Conservation (phyloP, 2,113 vertebrate genomes). For the Anoura caudifer region DNA sequence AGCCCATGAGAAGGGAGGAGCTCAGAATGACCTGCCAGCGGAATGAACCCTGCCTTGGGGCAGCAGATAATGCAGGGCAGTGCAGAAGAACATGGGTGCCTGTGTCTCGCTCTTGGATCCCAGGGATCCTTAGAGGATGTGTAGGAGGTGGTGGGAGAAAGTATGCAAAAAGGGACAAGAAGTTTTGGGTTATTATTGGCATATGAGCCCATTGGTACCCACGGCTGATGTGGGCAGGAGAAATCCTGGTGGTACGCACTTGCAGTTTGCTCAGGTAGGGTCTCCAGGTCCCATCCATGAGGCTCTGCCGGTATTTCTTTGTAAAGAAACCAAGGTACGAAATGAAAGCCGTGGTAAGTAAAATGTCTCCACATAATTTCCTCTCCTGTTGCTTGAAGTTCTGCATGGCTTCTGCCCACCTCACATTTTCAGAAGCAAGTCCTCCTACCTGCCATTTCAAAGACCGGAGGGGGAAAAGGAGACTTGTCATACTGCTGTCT, state of each 20-base stretch:
- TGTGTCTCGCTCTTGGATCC: not conserved
- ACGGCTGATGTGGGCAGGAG: not conserved
- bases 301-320: slow-evolving; percentile 88
- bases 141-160: not conserved
- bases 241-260: slow-evolving; percentile 73
- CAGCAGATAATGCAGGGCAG: too few species aligned
- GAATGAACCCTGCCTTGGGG: not conserved
- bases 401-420: slow-evolving; percentile 91
- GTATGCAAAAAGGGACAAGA: not conserved
- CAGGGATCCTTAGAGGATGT: not conserved
- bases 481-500: fast-evolving
- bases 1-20: too few species aligned
- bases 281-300: slow-evolving; percentile 90
- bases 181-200: not conserved
- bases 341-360: slow-evolving; percentile 91
- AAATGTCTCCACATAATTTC: slow-evolving; percentile 92
- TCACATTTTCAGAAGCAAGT: slow-evolving; percentile 91
- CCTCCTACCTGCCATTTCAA: slow-evolving; percentile 88
- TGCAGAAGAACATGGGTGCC: fast-evolving
- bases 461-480: not conserved
- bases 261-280: slow-evolving; percentile 89
- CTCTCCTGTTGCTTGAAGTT: slow-evolving; percentile 88
- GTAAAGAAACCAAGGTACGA: slow-evolving; percentile 98
- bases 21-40: too few species aligned
- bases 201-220: not conserved